phyloP scores from a whole-genome alignment of 2,888 invertebrate genomes.

The Melieria crassipennis region DNA sequence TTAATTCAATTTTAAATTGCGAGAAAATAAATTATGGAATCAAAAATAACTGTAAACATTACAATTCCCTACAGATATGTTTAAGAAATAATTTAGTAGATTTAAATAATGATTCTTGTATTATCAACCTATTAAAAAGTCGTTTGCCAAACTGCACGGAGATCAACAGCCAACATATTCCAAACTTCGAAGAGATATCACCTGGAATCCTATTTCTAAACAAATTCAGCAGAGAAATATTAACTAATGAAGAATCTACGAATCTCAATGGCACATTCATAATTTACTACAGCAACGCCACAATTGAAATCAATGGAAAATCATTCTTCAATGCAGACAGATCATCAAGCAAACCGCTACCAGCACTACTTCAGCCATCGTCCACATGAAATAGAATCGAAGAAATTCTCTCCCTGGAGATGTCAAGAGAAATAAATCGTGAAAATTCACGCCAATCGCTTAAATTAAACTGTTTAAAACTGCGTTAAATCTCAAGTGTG shows the following conservation, averaged over 20 bases:
- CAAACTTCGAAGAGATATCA: slow-evolving; percentile 28
- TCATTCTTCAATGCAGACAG: background rate
- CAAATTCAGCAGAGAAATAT: slow-evolving; percentile 19
- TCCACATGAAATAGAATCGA: no score
- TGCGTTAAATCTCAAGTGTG: no score
- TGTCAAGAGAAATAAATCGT: no score
- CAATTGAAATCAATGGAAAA: background rate
- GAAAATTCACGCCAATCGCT: no score
- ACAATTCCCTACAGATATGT: slow-evolving; percentile 32
- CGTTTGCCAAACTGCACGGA: slow-evolving; percentile 28
- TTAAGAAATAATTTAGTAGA: slow-evolving; percentile 31
- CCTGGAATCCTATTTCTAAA: slow-evolving; percentile 35
- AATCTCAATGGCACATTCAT: background rate
- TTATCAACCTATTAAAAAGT: slow-evolving; percentile 36
- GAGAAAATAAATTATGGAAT: slow-evolving; percentile 12
- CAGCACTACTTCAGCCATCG: no score
- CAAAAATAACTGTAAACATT: slow-evolving; percentile 1
- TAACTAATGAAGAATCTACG: background rate
- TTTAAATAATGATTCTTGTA: slow-evolving; percentile 35
- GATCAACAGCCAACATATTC: slow-evolving; percentile 17
- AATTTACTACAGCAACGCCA: background rate
- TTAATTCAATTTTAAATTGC: slow-evolving; percentile 26
- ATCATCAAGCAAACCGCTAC: background rate
- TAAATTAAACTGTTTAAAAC: no score
- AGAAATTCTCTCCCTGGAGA: no score